Conservation (phyloP, 2,888 invertebrate species). For the Dendrolimus pini region DNA sequence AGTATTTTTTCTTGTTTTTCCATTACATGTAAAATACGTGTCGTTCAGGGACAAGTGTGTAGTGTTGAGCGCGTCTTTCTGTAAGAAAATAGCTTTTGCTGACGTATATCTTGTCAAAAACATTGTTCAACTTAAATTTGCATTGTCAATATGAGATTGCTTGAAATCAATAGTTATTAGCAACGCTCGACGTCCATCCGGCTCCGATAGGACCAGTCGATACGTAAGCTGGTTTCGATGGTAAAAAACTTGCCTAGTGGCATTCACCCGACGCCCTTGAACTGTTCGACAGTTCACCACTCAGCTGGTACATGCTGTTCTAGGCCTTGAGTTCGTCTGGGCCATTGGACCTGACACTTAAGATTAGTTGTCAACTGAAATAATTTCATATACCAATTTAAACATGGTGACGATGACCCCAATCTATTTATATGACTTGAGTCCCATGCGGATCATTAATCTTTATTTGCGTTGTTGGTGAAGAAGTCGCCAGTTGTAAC, state of each 20-base stretch:
- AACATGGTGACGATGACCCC: constrained; percentile 23
- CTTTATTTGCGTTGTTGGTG: constrained; percentile 30
- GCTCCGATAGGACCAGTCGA: constrained; percentile 52
- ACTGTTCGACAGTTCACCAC: constrained; percentile 58
- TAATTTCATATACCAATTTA: constrained; percentile 19
- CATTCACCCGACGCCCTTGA: constrained; percentile 73
- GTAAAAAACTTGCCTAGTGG: constrained; percentile 64
- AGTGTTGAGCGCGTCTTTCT: too few relatives aligned
- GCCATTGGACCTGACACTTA: constrained; percentile 57
- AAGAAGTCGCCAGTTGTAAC: constrained; percentile 23
- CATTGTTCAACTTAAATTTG: too few relatives aligned
- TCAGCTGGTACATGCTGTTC: constrained; percentile 58
- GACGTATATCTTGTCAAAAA: too few relatives aligned
- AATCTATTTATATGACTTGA: background rate
- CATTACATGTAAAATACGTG: too few relatives aligned
- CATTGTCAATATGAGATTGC: background rate
- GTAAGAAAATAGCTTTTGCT: too few relatives aligned
- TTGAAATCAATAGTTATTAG: constrained; percentile 35
- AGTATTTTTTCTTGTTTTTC: too few relatives aligned
- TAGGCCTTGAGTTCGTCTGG: constrained; percentile 61
- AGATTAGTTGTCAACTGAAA: constrained; percentile 34
- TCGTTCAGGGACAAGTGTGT: too few relatives aligned
- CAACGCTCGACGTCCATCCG: constrained; percentile 49
- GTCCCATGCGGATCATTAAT: constrained; percentile 24
- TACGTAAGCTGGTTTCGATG: constrained; percentile 52